Evolutionary conservation across 1,140 invertebrate species (phyloP).

Genomic region (Dendroctonus ponderosae): DNA sequence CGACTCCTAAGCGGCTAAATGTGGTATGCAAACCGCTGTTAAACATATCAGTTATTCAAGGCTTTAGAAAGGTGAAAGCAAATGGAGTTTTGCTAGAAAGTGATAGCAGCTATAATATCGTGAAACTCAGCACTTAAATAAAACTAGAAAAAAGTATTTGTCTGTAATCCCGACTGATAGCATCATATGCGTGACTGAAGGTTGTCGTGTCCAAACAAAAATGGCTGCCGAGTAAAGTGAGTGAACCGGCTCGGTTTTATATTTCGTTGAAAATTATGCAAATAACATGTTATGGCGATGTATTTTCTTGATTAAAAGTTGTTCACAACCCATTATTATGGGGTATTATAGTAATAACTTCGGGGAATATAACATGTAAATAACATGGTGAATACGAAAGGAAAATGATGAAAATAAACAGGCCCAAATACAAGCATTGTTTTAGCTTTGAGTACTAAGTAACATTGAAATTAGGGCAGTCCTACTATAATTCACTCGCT

Average conservation of each 20-base stretch:
- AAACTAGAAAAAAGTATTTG: slow-evolving; percentile 4
- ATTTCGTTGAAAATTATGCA: slow-evolving; percentile 29
- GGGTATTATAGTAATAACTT: slow-evolving; percentile 31
- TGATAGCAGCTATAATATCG: too few species aligned
- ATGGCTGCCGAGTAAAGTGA: slow-evolving; percentile 25
- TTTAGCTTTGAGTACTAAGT: too few species aligned
- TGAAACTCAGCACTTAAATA: too few species aligned
- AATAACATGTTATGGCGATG: slow-evolving; percentile 32
- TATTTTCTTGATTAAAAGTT: slow-evolving; percentile 33
- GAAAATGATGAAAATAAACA: slow-evolving; percentile 6
- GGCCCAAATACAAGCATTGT: too few species aligned
- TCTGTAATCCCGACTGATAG: slow-evolving; percentile 29
- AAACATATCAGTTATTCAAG: too few species aligned
- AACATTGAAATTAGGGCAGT: too few species aligned
- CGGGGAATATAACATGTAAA: slow-evolving; percentile 30
- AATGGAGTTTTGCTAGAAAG: too few species aligned
- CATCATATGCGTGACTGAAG: slow-evolving; percentile 30
- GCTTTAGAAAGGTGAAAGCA: too few species aligned
- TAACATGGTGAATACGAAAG: slow-evolving; percentile 9
- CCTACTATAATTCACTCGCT: too few species aligned
- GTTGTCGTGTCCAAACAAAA: slow-evolving; percentile 30
- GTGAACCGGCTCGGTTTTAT: slow-evolving; percentile 25
- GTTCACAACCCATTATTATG: slow-evolving; percentile 28
- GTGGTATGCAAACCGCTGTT: too few species aligned
- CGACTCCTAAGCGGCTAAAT: too few species aligned